Evolutionary conservation across 2,113 vertebrate genomes (phyloP).

Genomic region (Dendrocopos noguchii): DNA sequence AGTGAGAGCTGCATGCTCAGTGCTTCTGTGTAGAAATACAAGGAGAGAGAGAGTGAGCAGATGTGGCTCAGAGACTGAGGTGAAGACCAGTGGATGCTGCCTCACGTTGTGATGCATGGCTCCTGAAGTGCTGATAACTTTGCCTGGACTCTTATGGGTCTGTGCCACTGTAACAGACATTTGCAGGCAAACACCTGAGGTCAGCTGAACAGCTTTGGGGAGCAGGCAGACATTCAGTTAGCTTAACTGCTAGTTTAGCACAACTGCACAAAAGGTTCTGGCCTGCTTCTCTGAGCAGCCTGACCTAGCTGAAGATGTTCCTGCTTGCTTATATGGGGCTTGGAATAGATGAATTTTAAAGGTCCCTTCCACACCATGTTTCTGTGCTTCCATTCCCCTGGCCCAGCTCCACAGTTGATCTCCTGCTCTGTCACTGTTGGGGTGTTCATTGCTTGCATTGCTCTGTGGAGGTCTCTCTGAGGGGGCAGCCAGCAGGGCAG

Average conservation of each 20-base stretch:
- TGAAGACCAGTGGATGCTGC: neutral
- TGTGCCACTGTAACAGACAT: fast-evolving
- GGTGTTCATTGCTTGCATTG: neutral
- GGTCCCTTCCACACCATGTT: neutral
- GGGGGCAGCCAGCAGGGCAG: neutral
- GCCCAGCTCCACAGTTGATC: neutral
- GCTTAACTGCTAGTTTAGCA: neutral
- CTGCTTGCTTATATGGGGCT: neutral
- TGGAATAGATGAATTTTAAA: neutral
- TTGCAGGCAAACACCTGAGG: neutral
- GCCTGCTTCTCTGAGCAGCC: neutral
- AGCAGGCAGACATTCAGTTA: neutral
- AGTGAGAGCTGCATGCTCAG: neutral
- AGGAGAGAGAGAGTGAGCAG: neutral
- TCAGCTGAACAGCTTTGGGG: neutral
- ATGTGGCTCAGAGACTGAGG: neutral
- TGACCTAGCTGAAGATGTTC: neutral
- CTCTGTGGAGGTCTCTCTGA: neutral
- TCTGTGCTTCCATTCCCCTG: too few relatives aligned
- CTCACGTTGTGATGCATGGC: neutral
- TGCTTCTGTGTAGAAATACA: neutral
- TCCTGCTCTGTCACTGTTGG: neutral
- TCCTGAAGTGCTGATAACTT: neutral
- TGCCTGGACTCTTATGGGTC: neutral
- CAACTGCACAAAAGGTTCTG: neutral